Evolutionary conservation across 2,113 vertebrate species (phyloP), one percentile per base, ranked within the genome.

Genomic region (Lophura nycthemera): DNA sequence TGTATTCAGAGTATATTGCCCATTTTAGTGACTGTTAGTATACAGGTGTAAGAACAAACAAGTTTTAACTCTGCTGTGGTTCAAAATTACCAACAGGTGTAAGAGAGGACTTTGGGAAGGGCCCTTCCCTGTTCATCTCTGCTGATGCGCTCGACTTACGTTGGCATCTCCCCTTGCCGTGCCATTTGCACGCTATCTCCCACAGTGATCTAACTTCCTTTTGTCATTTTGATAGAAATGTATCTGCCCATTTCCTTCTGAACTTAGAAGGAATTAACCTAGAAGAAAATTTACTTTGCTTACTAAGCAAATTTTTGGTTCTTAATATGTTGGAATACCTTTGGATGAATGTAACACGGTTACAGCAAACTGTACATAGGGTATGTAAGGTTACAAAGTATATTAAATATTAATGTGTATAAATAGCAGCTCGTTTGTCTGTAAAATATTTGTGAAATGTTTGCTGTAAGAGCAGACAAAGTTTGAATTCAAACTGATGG

Each of bases 11-110:
- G 13, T 1, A 2, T 15, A 2, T 67, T 8, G 1, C 6, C 52
- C 22, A 0, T 25, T 19, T 42, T 8, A 25, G 0, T 14, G 42
- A 6, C 4, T 21, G 10, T 24, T 48, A 0, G 4, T 4, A 6
- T 50, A 1, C 2, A 2, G 47, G 0, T 14, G 75, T 4, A 17
- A 38, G 82, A 57, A 8, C 66, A 43, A 13, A 24, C 27, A 40
- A 14, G 16, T 30, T 8, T 25, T 6, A 13, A 42, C 34, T 84
- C 54, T 56, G 47, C 20, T 15, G 0, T 6, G 8, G 16, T 70
- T 63, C 60, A 6, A 8, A 47, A 25, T 6, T 6, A 6, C 43
- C 40, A 8, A 0, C 11, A 5, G 3, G 48, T 4, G 1, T 3
- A 25, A n/a, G 6, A 11, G 80, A 8, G n/a, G 22, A 0, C 0